phyloP scores from a whole-genome alignment of 2,888 invertebrate species.

The Ichneumoninae sp. region DNA sequence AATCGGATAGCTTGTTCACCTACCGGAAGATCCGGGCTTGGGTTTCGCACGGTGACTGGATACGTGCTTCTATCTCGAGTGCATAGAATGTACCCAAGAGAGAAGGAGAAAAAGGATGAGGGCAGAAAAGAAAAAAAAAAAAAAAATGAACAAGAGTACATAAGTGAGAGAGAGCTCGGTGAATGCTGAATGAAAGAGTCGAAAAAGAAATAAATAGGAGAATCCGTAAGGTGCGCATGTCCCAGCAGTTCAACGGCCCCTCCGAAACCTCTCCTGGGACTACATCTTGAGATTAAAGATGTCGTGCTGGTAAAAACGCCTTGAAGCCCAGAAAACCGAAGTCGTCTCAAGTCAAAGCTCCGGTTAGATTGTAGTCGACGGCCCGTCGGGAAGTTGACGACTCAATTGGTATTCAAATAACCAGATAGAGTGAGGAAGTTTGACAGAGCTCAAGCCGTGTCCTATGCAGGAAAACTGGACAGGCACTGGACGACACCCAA shows the following conservation, averaged over 20 bases:
- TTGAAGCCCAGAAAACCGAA: not conserved
- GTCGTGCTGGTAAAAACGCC: slow-evolving; percentile 61
- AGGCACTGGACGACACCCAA: too few relatives aligned
- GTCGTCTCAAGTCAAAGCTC: too few relatives aligned
- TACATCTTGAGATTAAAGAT: slow-evolving; percentile 74
- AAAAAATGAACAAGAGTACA: not conserved
- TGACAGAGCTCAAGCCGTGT: too few relatives aligned
- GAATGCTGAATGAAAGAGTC: not conserved
- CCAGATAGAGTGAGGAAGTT: too few relatives aligned
- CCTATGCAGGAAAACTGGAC: too few relatives aligned
- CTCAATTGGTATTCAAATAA: not conserved
- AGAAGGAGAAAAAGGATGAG: not conserved
- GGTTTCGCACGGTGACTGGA: slow-evolving; percentile 20
- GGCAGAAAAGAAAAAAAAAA: not conserved
- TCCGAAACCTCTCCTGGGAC: not conserved
- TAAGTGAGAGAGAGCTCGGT: not conserved
- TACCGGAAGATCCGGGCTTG: slow-evolving; percentile 25
- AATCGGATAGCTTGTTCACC: slow-evolving; percentile 18
- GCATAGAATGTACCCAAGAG: slow-evolving; percentile 8
- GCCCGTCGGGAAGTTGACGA: not conserved
- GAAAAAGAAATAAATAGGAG: not conserved
- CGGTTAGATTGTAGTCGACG: too few relatives aligned
- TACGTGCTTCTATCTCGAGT: slow-evolving; percentile 18
- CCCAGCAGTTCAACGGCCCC: not conserved
- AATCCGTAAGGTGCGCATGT: not conserved